Conservation (phyloP, 2,888 invertebrate species). For the Archips xylosteana region DNA sequence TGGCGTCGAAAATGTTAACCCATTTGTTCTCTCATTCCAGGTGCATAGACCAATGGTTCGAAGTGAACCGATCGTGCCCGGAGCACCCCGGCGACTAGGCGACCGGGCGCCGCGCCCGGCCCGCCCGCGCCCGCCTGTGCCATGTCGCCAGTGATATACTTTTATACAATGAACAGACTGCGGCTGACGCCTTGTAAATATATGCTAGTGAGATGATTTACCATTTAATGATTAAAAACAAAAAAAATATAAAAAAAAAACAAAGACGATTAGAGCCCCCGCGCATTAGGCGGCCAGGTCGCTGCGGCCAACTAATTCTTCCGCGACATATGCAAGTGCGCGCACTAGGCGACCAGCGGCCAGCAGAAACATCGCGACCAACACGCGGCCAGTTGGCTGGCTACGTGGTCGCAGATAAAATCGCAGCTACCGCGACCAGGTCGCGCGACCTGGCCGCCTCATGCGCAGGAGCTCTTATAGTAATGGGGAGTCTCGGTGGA, state of each 20-base stretch:
- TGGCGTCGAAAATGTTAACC: too few species aligned
- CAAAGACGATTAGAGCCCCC: conserved; percentile 81
- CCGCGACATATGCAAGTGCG: too few species aligned
- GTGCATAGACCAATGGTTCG: conserved; percentile 99
- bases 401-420: too few species aligned
- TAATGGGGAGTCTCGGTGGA: conserved; percentile 72
- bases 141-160: conserved; percentile 79
- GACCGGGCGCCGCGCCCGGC: conserved; percentile 38
- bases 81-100: conserved; percentile 98
- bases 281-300: too few species aligned
- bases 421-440: too few species aligned
- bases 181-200: conserved; percentile 78
- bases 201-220: conserved; percentile 83
- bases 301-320: too few species aligned
- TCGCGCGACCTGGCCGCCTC: too few species aligned
- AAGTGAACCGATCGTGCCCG: conserved; percentile 99
- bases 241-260: conserved; percentile 61
- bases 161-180: conserved; percentile 80
- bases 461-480: too few species aligned
- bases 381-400: too few species aligned
- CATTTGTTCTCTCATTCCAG: conserved; percentile 84
- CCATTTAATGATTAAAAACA: conserved; percentile 71
- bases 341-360: too few species aligned
- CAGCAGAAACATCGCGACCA: too few species aligned
- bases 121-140: conserved; percentile 54